phyloP scores from a whole-genome alignment of 2,888 invertebrate species.

The Hydroisotoma schaefferi region DNA sequence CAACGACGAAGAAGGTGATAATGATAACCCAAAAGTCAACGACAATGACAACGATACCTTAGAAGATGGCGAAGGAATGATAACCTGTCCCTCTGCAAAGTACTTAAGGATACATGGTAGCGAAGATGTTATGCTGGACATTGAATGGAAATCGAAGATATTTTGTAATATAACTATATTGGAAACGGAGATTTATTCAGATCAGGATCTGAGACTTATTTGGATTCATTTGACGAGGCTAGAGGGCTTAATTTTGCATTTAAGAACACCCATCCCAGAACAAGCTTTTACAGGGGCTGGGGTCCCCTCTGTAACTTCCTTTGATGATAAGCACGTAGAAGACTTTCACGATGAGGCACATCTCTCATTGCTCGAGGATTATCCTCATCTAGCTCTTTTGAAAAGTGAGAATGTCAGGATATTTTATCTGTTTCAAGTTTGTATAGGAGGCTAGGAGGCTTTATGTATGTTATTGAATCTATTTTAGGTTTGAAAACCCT shows the following conservation, averaged over 20 bases:
- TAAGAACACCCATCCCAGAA: slow-evolving; percentile 24
- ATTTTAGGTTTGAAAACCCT: slow-evolving; percentile 23
- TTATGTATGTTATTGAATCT: neutral
- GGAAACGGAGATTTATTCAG: slow-evolving; percentile 32
- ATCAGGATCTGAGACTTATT: slow-evolving; percentile 31
- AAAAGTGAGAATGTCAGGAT: slow-evolving; percentile 15
- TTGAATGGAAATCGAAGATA: slow-evolving; percentile 34
- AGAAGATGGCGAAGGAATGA: neutral
- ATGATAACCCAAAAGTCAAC: neutral
- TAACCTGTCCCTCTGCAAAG: slow-evolving; percentile 7
- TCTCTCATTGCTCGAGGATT: slow-evolving; percentile 20
- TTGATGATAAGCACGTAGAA: slow-evolving; percentile 6
- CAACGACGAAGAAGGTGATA: neutral
- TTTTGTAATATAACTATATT: slow-evolving; percentile 22
- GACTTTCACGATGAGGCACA: slow-evolving; percentile 28
- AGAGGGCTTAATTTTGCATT: slow-evolving; percentile 20
- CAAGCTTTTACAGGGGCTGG: slow-evolving; percentile 36
- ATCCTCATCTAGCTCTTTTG: slow-evolving; percentile 31
- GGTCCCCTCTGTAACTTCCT: slow-evolving; percentile 19
- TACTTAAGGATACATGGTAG: slow-evolving; percentile 26
- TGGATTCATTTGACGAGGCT: slow-evolving; percentile 28
- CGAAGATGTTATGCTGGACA: slow-evolving; percentile 31
- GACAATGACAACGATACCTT: no score
- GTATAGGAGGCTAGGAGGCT: neutral
- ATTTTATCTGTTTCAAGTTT: neutral